These are phyloP conservation scores for Mystacornis crossleyi DNA, from an alignment of 2,113 vertebrate genomes.

Conservation along the genomic window DNA sequence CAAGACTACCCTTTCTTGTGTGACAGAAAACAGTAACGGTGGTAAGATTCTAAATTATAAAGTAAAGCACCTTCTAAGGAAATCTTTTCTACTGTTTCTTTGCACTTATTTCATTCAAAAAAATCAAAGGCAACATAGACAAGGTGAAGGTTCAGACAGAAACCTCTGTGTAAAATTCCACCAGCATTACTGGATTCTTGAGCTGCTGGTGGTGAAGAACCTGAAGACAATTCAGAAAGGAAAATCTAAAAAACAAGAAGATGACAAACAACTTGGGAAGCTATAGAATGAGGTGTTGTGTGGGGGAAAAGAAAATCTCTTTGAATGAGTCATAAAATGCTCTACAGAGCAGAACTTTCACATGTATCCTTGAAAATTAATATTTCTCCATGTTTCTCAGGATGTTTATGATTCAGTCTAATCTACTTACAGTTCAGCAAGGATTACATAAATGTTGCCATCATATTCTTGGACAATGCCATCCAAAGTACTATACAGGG, in stretches of 20 bases:
- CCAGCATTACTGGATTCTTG: background rate
- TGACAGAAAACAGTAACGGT: background rate
- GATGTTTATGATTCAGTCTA: background rate
- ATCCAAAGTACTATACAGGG: background rate
- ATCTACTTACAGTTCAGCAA: background rate
- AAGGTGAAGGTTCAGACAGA: background rate
- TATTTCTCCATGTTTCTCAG: background rate
- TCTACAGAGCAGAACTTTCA: background rate
- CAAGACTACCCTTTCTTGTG: background rate
- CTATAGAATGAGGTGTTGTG: background rate
- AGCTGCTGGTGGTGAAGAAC: background rate
- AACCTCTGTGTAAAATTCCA: background rate
- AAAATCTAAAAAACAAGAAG: background rate
- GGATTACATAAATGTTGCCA: background rate
- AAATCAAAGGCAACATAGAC: fast-evolving
- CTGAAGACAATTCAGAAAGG: background rate
- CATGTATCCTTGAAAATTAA: background rate
- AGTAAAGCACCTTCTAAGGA: background rate
- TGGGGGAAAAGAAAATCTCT: background rate
- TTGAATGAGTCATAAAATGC: background rate
- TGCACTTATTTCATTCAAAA: background rate
- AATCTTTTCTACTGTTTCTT: background rate
- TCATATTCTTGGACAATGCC: background rate
- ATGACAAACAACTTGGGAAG: background rate
- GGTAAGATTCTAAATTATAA: background rate